Evolutionary conservation across 2,797 vertebrate genomes (phyloP).

Genomic region (Trematomus bernacchii): DNA sequence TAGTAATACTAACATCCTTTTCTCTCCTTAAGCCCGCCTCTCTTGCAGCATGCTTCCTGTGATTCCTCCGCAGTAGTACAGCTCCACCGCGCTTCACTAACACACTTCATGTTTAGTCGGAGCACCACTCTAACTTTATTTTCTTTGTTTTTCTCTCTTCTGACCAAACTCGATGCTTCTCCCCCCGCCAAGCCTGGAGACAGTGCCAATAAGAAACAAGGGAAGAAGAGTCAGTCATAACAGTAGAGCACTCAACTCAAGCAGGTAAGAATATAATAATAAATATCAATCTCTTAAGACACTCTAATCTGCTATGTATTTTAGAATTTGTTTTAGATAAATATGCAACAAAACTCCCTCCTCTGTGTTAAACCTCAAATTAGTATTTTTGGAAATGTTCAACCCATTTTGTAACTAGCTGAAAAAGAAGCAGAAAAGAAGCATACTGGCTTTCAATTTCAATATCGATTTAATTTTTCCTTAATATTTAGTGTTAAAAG

Average conservation of each 20-base stretch:
- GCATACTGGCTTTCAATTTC: no score
- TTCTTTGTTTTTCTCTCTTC: conserved; percentile 2
- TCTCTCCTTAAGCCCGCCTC: conserved; percentile 20
- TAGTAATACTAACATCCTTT: conserved; percentile 16
- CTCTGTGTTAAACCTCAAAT: no score
- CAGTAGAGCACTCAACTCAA: conserved; percentile 57
- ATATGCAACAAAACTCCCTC: no score
- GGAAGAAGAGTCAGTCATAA: conserved; percentile 94
- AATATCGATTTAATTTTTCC: no score
- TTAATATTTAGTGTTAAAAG: no score
- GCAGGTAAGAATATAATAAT: conserved; percentile 63
- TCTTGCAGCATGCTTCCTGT: conserved; percentile 60
- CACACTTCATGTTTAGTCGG: neutral
- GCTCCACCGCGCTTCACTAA: conserved; percentile 35
- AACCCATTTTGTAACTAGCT: neutral
- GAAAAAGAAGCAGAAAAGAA: no score
- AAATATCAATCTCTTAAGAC: neutral
- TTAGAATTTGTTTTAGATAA: no score
- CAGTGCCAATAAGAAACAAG: conserved; percentile 89
- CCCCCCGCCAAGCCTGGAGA: conserved; percentile 83
- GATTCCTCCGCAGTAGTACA: conserved; percentile 21
- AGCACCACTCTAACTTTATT: conserved; percentile 3
- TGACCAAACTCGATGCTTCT: conserved; percentile 9
- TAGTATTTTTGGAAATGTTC: neutral
- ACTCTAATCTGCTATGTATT: neutral